phyloP scores from a whole-genome alignment of 2,888 invertebrate genomes.

The Parapristionchus giblindavisi region DNA sequence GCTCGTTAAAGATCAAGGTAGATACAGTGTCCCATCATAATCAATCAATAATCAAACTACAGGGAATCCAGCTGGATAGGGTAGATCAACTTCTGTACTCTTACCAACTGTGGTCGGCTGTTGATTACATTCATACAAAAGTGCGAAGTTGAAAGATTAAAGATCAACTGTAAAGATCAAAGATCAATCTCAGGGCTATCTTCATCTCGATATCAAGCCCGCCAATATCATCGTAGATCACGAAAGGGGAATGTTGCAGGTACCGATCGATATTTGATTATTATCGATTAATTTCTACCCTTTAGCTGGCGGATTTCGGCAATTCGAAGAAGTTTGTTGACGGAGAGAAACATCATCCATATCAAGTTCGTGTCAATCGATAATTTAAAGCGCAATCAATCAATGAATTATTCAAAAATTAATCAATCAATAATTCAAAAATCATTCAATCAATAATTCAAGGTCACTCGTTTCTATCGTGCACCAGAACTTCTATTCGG shows the following conservation, averaged over 20 bases:
- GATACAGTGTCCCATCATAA: constrained; percentile 41
- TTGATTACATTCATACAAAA: constrained; percentile 49
- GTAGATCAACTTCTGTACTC: constrained; percentile 47
- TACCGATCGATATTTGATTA: background rate
- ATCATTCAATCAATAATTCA: background rate
- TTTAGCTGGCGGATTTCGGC: constrained; percentile 62
- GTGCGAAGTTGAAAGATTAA: no score
- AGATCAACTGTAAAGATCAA: background rate
- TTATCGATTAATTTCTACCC: background rate
- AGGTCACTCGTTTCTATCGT: constrained; percentile 63
- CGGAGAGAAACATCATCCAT: constrained; percentile 43
- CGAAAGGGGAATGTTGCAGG: constrained; percentile 36
- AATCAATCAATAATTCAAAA: background rate
- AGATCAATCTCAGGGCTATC: constrained; percentile 16
- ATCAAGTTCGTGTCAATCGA: constrained; percentile 50
- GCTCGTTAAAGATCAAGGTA: constrained; percentile 47
- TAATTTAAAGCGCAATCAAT: no score
- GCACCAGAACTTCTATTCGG: constrained; percentile 65
- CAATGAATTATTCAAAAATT: no score
- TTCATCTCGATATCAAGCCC: constrained; percentile 64
- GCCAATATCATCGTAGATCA: constrained; percentile 57
- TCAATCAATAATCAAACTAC: background rate
- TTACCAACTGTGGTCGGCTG: constrained; percentile 56
- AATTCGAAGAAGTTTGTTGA: constrained; percentile 51
- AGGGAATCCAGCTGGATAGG: constrained; percentile 14